Evolutionary conservation across 2,113 vertebrate genomes (phyloP).

Genomic region (Menidia beryllina): DNA sequence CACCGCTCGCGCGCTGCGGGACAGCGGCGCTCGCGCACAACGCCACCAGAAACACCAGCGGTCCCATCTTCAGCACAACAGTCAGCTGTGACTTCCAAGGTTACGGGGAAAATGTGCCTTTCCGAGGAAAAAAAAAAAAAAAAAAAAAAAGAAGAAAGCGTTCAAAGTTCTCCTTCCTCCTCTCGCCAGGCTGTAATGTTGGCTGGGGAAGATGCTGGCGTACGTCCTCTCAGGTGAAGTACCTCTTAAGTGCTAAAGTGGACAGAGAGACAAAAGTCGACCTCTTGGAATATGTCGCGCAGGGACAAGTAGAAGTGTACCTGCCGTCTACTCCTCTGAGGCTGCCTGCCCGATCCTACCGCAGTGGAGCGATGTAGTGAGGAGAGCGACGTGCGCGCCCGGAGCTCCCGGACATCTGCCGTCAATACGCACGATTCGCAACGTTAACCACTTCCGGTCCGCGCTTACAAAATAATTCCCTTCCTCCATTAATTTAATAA

Average conservation of each 20-base stretch:
- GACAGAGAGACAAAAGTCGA: conserved; percentile 15
- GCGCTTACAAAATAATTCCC: conserved; percentile 45
- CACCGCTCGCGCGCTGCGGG: conserved; percentile 81
- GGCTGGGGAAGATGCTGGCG: conserved; percentile 33
- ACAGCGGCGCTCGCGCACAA: conserved; percentile 80
- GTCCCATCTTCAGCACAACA: conserved; percentile 80
- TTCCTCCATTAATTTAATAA: neutral
- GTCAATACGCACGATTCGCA: conserved; percentile 1
- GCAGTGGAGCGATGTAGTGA: conserved; percentile 78
- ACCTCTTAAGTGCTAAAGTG: conserved; percentile 50
- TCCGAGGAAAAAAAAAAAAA: neutral
- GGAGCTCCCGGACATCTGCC: conserved; percentile 45
- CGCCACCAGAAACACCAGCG: conserved; percentile 76
- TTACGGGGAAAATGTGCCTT: conserved; percentile 46
- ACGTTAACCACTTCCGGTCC: conserved; percentile 10
- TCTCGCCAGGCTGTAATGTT: conserved; percentile 32
- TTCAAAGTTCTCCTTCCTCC: conserved; percentile 72
- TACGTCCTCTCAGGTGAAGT: conserved; percentile 65
- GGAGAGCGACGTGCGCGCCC: conserved; percentile 67
- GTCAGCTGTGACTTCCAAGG: conserved; percentile 73
- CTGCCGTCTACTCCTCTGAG: conserved; percentile 35
- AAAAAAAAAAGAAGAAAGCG: conserved; percentile 46
- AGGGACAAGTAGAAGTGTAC: conserved; percentile 61
- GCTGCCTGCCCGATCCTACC: conserved; percentile 67
- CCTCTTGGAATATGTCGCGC: conserved; percentile 38